Base-by-base conservation (phyloP, 2,797 vertebrate genomes). In the Holocentrus rufus region DNA sequence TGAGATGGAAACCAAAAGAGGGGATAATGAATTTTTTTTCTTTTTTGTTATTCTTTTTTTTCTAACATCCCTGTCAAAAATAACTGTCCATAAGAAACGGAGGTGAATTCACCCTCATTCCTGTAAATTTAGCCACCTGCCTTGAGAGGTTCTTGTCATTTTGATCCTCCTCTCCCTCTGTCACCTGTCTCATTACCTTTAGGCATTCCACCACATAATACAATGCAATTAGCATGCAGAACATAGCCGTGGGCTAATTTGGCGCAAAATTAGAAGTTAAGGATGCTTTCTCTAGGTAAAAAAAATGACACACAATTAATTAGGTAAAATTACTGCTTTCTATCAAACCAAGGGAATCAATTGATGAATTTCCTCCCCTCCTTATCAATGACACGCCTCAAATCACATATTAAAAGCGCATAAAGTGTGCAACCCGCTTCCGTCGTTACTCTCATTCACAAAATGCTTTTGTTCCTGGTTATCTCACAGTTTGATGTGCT, bases 321-420 rank as follows among this genome's bases (percentile, higher is more conserved):
- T 27, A 60, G 13, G 22, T 13, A 0, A 44, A 25, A 14, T 3
- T n/a, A n/a, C 10, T 20, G 13, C 36, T 53, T 67, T 59, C 6
- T 34, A 46, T n/a, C 5, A 49, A 44, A 25, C 13, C 0, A 1
- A 47, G 7, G 22, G 13, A 54, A 55, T 27, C 2, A 4, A 55
- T 54, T 76, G 11, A 69, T 72, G 11, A 25, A 57, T 47, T 60
- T 64, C 17, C 34, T 57, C n/a, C 44, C 39, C 25, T 22, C 18
- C 18, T 20, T 56, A 31, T 72, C 20, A 70, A 10, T 70, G 52
- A n/a, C 53, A 27, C 11, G 53, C 49, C 36, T 67, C 4, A 27
- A 58, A 50, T 42, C 18, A 58, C 56, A 36, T 23, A n/a, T 61
- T 15, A 61, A 72, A 36, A 9, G 47, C 2, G 25, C 44, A 42